phyloP scores from a whole-genome alignment of 2,797 vertebrate genomes.

The Acanthornis magna region DNA sequence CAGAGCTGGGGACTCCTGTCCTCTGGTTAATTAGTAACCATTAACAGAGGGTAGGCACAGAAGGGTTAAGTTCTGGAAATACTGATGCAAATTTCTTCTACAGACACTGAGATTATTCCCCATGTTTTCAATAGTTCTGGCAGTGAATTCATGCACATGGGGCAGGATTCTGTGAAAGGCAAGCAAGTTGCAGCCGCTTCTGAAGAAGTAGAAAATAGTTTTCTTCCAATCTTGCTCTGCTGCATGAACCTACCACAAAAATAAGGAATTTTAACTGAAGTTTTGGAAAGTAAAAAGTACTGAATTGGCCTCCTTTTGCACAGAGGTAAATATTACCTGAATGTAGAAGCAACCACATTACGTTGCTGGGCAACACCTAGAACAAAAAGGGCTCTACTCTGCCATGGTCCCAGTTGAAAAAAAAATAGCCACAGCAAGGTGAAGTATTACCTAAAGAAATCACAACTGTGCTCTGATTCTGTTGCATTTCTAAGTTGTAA shows the following conservation, averaged over 20 bases:
- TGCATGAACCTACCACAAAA: neutral
- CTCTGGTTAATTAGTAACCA: neutral
- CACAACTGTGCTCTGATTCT: neutral
- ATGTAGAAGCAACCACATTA: neutral
- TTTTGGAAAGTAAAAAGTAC: neutral
- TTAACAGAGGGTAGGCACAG: neutral
- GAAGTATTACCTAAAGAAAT: neutral
- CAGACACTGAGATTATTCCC: neutral
- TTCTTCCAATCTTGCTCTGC: neutral
- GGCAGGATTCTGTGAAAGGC: neutral
- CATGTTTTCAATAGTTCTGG: neutral
- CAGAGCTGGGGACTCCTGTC: neutral
- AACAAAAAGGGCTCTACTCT: neutral
- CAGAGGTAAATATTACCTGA: neutral
- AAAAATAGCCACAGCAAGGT: neutral
- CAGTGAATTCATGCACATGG: neutral
- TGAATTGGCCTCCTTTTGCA: neutral
- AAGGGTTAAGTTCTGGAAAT: neutral
- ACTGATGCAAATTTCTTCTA: neutral
- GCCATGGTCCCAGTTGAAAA: neutral
- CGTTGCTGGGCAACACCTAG: neutral
- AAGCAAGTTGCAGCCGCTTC: neutral
- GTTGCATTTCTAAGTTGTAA: neutral
- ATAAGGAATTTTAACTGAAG: neutral
- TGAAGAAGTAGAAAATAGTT: neutral